Percentiles rank a stretch among this genome's conserved stretches.
phyloP scores from a whole-genome alignment of 2,888 invertebrate species.

The Microchrysa polita region DNA sequence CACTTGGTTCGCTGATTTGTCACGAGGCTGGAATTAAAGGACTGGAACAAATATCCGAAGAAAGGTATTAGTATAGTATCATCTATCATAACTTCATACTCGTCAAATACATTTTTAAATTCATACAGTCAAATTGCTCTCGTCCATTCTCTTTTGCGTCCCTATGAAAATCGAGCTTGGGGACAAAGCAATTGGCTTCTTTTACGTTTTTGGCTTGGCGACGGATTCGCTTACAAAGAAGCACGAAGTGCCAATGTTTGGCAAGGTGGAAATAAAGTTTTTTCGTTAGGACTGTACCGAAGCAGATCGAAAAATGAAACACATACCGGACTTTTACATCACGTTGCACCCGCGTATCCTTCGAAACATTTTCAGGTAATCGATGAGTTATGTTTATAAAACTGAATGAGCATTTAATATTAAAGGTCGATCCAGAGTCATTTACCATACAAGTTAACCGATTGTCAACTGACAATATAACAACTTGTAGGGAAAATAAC shows the following conservation, averaged over 20 bases:
- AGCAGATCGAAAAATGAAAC: conserved; percentile 63
- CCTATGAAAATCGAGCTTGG: conserved; percentile 84
- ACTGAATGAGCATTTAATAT: neutral
- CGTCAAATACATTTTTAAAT: conserved; percentile 7
- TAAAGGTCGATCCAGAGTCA: too few species aligned
- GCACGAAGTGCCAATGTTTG: conserved; percentile 68
- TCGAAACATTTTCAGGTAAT: conserved; percentile 60
- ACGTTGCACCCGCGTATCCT: conserved; percentile 63
- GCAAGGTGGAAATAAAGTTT: conserved; percentile 64
- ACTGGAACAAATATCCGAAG: conserved; percentile 74
- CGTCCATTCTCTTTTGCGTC: conserved; percentile 75
- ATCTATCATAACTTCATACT: conserved; percentile 55
- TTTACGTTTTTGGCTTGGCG: conserved; percentile 84
- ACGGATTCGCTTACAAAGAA: conserved; percentile 81
- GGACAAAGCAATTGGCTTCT: conserved; percentile 88
- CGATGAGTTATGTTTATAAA: too few species aligned
- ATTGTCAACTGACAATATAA: too few species aligned
- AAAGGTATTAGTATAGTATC: conserved; percentile 53
- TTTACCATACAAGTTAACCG: too few species aligned
- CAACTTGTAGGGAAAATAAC: too few species aligned
- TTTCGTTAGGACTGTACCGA: conserved; percentile 59
- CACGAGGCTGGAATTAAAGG: conserved; percentile 76
- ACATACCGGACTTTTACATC: conserved; percentile 62
- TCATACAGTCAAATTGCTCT: conserved; percentile 69
- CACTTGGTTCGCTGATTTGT: conserved; percentile 80